These are phyloP conservation scores for Ephestia elutella DNA, from an alignment of 1,140 invertebrate genomes.

Conservation along the genomic window DNA sequence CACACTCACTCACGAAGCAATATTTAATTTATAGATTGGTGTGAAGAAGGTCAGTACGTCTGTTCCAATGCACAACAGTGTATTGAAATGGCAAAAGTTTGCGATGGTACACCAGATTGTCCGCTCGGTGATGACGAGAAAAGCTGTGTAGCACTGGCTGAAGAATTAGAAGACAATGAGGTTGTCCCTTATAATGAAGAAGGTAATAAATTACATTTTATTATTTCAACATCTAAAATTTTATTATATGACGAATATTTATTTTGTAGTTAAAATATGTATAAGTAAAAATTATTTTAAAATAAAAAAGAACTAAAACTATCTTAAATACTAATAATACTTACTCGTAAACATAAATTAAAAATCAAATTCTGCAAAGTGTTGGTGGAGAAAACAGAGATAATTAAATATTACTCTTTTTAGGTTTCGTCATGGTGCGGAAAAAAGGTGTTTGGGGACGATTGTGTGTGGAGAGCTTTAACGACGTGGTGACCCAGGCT, in stretches of 20 bases:
- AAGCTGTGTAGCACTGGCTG: constrained; percentile 77
- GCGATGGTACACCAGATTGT: constrained; percentile 86
- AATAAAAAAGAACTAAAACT: no score
- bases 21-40: constrained; percentile 79
- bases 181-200: constrained; percentile 76
- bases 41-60: constrained; percentile 81
- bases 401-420: constrained; percentile 20
- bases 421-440: constrained; percentile 82
- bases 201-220: constrained; percentile 53
- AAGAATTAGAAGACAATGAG: constrained; percentile 68
- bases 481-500: constrained; percentile 73
- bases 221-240: no score
- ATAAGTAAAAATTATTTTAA: no score
- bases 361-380: no score
- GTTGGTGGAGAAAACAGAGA: not conserved
- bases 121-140: constrained; percentile 88
- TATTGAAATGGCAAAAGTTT: constrained; percentile 79
- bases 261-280: no score
- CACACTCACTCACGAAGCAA: no score
- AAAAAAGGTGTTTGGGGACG: constrained; percentile 87
- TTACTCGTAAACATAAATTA: no score
- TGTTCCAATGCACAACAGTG: constrained; percentile 83
- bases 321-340: no score
- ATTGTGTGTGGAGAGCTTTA: constrained; percentile 82
- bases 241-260: constrained; percentile 13